Evolutionary conservation across 2,888 invertebrate genomes (phyloP).

Genomic region (Notodromas monacha): DNA sequence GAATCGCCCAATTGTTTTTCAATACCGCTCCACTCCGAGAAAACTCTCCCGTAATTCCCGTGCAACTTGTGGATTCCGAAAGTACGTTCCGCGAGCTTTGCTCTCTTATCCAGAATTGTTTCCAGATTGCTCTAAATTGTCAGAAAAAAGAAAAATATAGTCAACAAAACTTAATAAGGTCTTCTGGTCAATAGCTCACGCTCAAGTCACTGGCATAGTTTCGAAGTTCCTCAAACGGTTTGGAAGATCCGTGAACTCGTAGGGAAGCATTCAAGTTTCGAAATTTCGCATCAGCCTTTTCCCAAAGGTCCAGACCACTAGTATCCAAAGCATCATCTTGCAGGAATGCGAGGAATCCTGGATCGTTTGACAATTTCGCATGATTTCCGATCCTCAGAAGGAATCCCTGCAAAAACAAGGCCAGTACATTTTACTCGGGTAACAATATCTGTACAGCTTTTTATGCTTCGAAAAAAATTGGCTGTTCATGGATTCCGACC

Average conservation of each 20-base stretch:
- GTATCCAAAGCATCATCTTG: constrained; percentile 23
- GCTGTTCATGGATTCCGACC: no score
- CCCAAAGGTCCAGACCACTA: constrained; percentile 6
- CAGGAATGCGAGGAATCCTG: constrained; percentile 38
- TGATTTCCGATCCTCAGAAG: constrained; percentile 39
- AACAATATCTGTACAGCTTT: no score
- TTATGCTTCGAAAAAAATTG: no score
- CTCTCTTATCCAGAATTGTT: constrained; percentile 18
- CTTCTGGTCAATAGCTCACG: no score
- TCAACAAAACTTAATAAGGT: no score
- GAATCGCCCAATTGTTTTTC: constrained; percentile 51
- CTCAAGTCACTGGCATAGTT: no score
- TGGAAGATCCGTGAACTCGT: constrained; percentile 33
- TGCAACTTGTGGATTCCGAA: constrained; percentile 44
- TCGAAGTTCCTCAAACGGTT: constrained; percentile 36
- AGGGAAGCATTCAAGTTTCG: constrained; percentile 38
- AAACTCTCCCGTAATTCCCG: constrained; percentile 42
- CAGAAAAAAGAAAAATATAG: constrained; percentile 5
- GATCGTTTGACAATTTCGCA: constrained; percentile 33
- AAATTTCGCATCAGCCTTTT: constrained; percentile 38
- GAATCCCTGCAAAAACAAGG: constrained; percentile 24
- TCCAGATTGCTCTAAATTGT: constrained; percentile 16
- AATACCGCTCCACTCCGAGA: constrained; percentile 52
- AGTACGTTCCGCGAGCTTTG: constrained; percentile 36
- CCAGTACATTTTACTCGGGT: not conserved